Conservation (phyloP, 2,113 vertebrate species). For the Ia io region DNA sequence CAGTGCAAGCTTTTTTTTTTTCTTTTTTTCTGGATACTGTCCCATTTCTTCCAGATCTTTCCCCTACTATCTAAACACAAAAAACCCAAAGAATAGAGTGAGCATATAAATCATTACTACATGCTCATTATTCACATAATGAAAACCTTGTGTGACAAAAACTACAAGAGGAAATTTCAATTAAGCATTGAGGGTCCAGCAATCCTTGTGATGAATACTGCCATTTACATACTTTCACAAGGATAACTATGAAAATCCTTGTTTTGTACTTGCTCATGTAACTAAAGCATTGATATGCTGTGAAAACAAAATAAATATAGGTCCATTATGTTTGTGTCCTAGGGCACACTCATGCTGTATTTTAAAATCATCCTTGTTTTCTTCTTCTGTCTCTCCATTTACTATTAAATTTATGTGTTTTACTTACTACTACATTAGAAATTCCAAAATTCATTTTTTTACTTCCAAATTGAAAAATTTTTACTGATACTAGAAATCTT, state of each 20-base stretch:
- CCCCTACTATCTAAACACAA: neutral
- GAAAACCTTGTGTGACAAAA: constrained; percentile 33
- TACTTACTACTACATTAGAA: neutral
- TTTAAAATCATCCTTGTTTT: neutral
- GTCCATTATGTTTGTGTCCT: neutral
- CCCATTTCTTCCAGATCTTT: neutral
- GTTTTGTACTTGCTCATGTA: constrained; percentile 8
- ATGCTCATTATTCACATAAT: constrained; percentile 34
- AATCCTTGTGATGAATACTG: constrained; percentile 35
- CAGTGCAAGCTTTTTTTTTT: neutral
- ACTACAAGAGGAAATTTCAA: constrained; percentile 31
- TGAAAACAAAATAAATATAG: neutral
- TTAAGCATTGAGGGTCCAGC: constrained; percentile 23
- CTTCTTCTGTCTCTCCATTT: neutral
- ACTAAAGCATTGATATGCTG: neutral
- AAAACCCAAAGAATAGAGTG: neutral
- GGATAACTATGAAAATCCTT: constrained; percentile 28
- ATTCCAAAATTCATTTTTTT: neutral
- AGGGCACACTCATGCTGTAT: neutral
- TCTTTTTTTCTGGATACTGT: neutral
- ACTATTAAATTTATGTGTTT: neutral
- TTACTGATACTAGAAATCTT: neutral
- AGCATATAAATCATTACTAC: constrained; percentile 13
- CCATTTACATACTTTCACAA: constrained; percentile 8
- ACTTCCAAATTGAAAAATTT: neutral